Evolutionary conservation across 2,797 vertebrate species (phyloP), one percentile per base, ranked within the genome.

Genomic region (Morelia viridis): DNA sequence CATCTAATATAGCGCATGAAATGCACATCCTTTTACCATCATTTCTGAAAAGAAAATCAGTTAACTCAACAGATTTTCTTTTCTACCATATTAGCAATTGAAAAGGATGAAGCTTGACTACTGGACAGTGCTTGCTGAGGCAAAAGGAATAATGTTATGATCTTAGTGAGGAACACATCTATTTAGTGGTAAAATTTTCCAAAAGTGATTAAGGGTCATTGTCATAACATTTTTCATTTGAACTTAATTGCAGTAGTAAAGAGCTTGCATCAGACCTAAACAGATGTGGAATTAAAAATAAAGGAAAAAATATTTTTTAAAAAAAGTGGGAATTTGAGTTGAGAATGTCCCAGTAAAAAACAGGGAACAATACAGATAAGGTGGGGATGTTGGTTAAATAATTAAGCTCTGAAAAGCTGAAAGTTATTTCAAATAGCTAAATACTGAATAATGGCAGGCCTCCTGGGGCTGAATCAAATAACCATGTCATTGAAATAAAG

Each of bases 371-470:
- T 93, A 90, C 3, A 8, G 90, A 95, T 95, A 91, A 85, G 15
- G 85, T 95, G 93, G 91, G 94, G 35, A 41, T 1, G 35, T 71
- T 19, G 31, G 86, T 95, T 93, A 89, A 96, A 95, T 96, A 89
- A 96, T 94, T 97, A 96, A 97, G 96, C 96, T 95, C 90, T 90
- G 96, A 91, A 94, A 97, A 96, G 96, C 97, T 97, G 96, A 98
- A 97, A 98, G 97, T 88, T 94, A 95, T 91, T 96, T 98, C 96
- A 97, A 97, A 96, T 91, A 95, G 92, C 85, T 95, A 96, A 97
- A 97, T 93, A 96, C 93, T 96, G 94, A 95, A 93, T 86, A 93
- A 94, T 96, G 96, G 96, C 97, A 96, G 90, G 91, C 95, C 96
- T 97, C 94, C 92, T 68, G 93, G 91, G 89, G 92, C 96, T 80